These are phyloP conservation scores for Oreohelix idahoensis DNA, from an alignment of 1,140 invertebrate genomes.

Conservation along the genomic window DNA sequence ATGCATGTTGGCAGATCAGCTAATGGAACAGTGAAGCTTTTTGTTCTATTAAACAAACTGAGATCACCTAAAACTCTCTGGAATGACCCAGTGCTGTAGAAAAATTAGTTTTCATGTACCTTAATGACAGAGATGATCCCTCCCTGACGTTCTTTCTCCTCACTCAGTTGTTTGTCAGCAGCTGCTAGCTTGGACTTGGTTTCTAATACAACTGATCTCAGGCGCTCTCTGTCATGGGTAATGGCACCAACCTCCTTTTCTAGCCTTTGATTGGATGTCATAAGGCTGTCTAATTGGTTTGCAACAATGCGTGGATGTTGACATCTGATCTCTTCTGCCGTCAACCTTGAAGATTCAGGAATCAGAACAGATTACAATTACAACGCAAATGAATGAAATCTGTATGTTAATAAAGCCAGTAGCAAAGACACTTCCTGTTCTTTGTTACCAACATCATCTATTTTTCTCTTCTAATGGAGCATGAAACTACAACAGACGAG, in stretches of 20 bases:
- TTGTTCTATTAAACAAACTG: too few relatives aligned
- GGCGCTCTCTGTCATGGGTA: slow-evolving; percentile 37
- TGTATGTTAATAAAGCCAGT: too few relatives aligned
- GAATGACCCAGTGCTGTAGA: too few relatives aligned
- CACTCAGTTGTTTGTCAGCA: slow-evolving; percentile 25
- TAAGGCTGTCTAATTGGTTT: slow-evolving; percentile 54
- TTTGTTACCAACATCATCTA: too few relatives aligned
- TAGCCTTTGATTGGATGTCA: slow-evolving; percentile 41
- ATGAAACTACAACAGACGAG: too few relatives aligned
- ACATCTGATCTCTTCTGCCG: slow-evolving; percentile 55
- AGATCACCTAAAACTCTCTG: too few relatives aligned
- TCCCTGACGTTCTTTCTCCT: slow-evolving; percentile 11
- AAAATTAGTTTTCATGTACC: slow-evolving; percentile 5
- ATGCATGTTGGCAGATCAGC: too few relatives aligned
- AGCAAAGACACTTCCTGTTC: too few relatives aligned
- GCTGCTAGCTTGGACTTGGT: slow-evolving; percentile 24
- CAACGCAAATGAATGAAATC: too few relatives aligned
- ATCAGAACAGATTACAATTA: too few relatives aligned
- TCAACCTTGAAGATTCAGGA: slow-evolving; percentile 45
- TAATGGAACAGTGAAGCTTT: too few relatives aligned
- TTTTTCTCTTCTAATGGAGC: too few relatives aligned
- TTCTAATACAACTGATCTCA: slow-evolving; percentile 43
- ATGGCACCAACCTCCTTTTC: slow-evolving; percentile 35
- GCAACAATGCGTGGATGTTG: slow-evolving; percentile 58
- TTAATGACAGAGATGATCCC: slow-evolving; percentile 15